Base-by-base conservation (phyloP, 2,113 vertebrate genomes). In the Corythornis vintsioides region DNA sequence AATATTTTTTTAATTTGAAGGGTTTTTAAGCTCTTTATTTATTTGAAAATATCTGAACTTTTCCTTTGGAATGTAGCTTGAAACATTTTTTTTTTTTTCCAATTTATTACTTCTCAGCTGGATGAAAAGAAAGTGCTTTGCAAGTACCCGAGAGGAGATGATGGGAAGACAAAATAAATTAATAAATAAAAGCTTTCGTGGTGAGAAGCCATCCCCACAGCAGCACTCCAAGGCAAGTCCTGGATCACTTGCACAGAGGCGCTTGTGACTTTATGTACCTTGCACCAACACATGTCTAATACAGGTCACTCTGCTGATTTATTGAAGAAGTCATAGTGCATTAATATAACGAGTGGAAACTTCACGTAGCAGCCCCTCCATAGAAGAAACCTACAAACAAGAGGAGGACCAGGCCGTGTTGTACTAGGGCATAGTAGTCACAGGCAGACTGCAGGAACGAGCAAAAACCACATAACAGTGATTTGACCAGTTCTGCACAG, bases 1-100 rank as follows among this genome's bases (percentile, higher is more conserved):
- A 64, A 28, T 63, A 59, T 33, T 91, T 80, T 91, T 79, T 93
- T 87, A 87, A 92, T n/a, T 85, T 57, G 65, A 81, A 77, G 31
- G 1, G 60, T 80, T 89, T 63, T 55, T 4, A 79, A 89, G 42
- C 57, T 73, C 75, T 85, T 75, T 50, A 66, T 73, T 85, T 77
- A 13, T 33, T 7, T 67, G 43, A 70, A 91, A 70, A 52, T 57
- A 33, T 85, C 79, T 50, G 21, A 89, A 85, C 38, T 52, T 89
- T 86, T 80, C 66, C 47, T 74, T 91, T 2, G 1, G 42, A 88
- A 89, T 21, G 38, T 35, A 73, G 25, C 33, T 85, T 66, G 85
- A 91, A 88, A 89, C 13, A 25, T 45, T 33, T 50, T 9, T 15
- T 8, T 56, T 74, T 70, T 70, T 13, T 47, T 22, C 11, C 59